These are phyloP conservation scores for Druon quercuslanigerum DNA, from an alignment of 1,140 invertebrate genomes.

Conservation along the genomic window DNA sequence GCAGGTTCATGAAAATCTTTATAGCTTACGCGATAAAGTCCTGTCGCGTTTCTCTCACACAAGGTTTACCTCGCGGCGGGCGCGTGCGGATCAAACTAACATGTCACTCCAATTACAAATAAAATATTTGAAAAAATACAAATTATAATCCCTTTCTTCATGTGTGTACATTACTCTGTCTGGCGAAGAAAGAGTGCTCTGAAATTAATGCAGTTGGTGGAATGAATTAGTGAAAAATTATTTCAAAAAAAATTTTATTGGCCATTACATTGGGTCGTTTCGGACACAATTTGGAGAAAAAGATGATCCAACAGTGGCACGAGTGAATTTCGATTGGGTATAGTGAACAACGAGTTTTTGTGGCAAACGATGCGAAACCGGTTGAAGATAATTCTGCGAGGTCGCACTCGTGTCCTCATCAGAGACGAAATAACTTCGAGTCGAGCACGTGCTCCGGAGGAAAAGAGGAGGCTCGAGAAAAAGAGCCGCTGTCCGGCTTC, in stretches of 20 bases:
- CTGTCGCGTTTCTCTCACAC: not conserved
- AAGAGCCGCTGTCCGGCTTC: not conserved
- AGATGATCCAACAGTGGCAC: slow-evolving; percentile 14
- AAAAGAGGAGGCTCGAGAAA: slow-evolving; percentile 3
- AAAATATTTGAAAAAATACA: too few species aligned
- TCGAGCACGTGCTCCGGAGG: slow-evolving; percentile 15
- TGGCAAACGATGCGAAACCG: slow-evolving; percentile 54
- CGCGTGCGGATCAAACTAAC: not conserved
- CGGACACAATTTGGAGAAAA: slow-evolving; percentile 4
- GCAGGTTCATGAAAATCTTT: slow-evolving; percentile 7
- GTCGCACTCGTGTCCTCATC: slow-evolving; percentile 39
- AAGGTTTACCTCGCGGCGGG: not conserved
- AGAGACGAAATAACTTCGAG: slow-evolving; percentile 24
- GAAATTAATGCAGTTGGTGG: not conserved
- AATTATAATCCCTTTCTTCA: not conserved
- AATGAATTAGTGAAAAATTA: not conserved
- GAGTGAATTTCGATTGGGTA: slow-evolving; percentile 45
- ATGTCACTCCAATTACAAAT: not conserved
- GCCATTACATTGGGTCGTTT: not conserved
- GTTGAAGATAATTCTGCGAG: slow-evolving; percentile 54
- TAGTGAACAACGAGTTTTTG: slow-evolving; percentile 56
- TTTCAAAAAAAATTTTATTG: not conserved
- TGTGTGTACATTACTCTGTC: not conserved
- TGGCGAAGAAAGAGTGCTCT: not conserved
- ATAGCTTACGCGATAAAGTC: slow-evolving; percentile 10